Percentiles rank a stretch among this genome's conserved stretches.
These are phyloP conservation scores for Aradus depressus DNA, from an alignment of 2,888 invertebrate species.

Conservation along the genomic window DNA sequence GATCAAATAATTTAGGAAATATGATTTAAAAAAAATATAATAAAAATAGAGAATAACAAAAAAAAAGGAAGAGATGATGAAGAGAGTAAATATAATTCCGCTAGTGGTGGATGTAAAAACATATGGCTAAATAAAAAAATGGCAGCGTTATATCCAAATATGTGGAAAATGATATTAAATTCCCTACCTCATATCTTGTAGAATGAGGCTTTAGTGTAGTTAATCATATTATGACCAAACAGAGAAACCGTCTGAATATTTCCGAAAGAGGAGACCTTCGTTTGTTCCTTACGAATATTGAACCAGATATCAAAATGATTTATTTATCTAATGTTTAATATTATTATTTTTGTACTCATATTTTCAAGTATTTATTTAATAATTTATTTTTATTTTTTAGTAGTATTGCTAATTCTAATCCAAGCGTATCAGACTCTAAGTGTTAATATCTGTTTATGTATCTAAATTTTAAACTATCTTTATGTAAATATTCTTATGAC, in stretches of 20 bases:
- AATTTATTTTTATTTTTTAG: too few relatives aligned
- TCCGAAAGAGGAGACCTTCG: slow-evolving; percentile 7
- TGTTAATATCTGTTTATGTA: too few relatives aligned
- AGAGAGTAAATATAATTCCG: slow-evolving; percentile 6
- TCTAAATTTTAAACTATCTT: too few relatives aligned
- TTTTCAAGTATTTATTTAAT: too few relatives aligned
- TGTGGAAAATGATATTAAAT: not conserved
- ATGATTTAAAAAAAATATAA: too few relatives aligned
- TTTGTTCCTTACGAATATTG: slow-evolving; percentile 9
- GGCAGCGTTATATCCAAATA: not conserved
- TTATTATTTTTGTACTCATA: too few relatives aligned
- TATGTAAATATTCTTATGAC: too few relatives aligned
- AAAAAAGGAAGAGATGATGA: not conserved
- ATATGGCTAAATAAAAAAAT: slow-evolving; percentile 4
- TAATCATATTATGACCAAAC: slow-evolving; percentile 4
- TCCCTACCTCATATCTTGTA: slow-evolving; percentile 10
- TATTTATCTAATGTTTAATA: too few relatives aligned
- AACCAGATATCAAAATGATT: slow-evolving; percentile 3
- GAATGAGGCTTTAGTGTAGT: slow-evolving; percentile 1
- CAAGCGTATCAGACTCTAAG: too few relatives aligned
- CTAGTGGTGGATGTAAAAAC: slow-evolving; percentile 7
- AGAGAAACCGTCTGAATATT: slow-evolving; percentile 7
- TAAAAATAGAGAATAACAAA: too few relatives aligned
- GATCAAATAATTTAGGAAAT: too few relatives aligned
- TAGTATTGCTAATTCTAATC: too few relatives aligned